Base-by-base conservation (phyloP, 2,888 invertebrate genomes). In the Eristalinus aeneus region DNA sequence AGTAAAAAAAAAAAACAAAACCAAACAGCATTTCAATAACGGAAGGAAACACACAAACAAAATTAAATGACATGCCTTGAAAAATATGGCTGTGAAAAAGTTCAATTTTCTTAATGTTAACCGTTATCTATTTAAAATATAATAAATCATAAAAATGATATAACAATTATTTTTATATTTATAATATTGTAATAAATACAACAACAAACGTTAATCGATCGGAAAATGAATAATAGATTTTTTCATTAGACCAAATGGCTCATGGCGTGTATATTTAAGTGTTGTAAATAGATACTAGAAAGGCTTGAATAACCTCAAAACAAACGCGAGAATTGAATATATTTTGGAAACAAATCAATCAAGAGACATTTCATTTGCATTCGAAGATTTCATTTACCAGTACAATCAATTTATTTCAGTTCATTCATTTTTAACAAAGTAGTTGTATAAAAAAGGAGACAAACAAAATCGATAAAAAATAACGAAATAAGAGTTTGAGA, bases 61-160 rank as follows among this genome's bases (percentile, higher is more conserved):
- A 80, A 22, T 80, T 80, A 54, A 73, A 85, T 72, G 72, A 68
- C 85, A 85, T 75, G 85, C 80, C 85, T 76, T 85, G 85, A 85
- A 80, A 75, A 80, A 76, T 80, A 60, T 85, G 85, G 85, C 85
- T 85, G 85, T 85, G 85, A 76, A 73, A 80, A 80, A 71, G 72
- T 80, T 63, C 80, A 80, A 85, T 85, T 85, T 85, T 80, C 84
- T 80, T 80, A 68, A 74, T 74, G 64, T 80, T 76, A 68, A 68
- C 46, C 65, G 75, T 76, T 85, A 79, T 56, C 63, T 54, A 72
- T 36, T 22, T 39, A 39, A 69, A 31, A 65, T 61, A 79, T 36
- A 58, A 75, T 68, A 76, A 71, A 80, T 72, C 8, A 53, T 53
- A 75, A 69, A 74, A 75, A 65, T 78, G 39, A 68, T 36, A 73